A percentile compares a stretch with the other conserved stretches of the same genome.
Conservation (phyloP, 2,888 invertebrate species). For the Drosophila koepferae region DNA sequence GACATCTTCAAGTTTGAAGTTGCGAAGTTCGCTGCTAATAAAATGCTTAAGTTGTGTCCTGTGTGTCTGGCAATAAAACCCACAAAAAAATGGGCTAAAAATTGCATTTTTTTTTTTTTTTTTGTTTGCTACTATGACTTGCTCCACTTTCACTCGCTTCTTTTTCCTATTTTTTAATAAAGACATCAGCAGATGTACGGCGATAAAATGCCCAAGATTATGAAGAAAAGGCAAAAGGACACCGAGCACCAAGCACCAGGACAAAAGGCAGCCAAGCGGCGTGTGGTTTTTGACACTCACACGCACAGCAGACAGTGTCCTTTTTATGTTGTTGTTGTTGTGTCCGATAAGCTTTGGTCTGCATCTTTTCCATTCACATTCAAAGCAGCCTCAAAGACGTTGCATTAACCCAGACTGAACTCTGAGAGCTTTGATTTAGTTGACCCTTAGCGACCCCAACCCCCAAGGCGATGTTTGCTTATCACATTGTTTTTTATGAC, state of each 20-base stretch:
- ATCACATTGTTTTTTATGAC: conserved; percentile 50
- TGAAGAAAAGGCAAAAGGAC: conserved; percentile 60
- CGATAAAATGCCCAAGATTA: conserved; percentile 83
- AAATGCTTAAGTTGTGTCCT: conserved; percentile 58
- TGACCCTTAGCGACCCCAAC: conserved; percentile 12
- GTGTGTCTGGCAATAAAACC: conserved; percentile 63
- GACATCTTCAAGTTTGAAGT: conserved; percentile 72
- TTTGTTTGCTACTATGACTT: background rate
- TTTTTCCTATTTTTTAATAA: conserved; percentile 74
- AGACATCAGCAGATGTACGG: conserved; percentile 81
- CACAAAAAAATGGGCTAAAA: conserved; percentile 79
- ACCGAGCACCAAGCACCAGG: background rate
- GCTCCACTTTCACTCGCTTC: conserved; percentile 14
- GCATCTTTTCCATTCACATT: conserved; percentile 42
- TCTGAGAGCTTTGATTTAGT: conserved; percentile 30
- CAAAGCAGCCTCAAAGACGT: conserved; percentile 52
- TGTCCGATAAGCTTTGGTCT: conserved; percentile 49
- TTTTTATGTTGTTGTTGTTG: conserved; percentile 3
- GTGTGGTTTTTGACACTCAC: conserved; percentile 55
- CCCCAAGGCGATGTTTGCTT: background rate
- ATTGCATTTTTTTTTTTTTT: conserved; percentile 56
- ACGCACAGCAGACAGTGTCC: conserved; percentile 15
- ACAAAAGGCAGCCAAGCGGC: conserved; percentile 54
- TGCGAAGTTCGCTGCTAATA: conserved; percentile 63
- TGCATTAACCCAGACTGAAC: conserved; percentile 42